Base-by-base conservation (phyloP, 2,113 vertebrate genomes). In the Petromus typicus region DNA sequence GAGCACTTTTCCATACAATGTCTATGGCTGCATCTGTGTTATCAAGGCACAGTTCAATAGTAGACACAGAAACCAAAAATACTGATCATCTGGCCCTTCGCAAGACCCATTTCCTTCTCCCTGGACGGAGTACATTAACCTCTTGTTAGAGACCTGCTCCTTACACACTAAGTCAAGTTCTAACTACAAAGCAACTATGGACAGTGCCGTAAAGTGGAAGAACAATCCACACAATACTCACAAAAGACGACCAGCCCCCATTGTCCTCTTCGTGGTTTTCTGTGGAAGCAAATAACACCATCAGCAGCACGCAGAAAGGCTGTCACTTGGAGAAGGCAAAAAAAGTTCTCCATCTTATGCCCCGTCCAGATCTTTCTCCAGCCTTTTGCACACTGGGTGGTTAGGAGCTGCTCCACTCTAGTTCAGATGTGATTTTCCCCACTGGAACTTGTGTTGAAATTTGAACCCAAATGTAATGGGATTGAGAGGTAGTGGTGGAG, bases 211-310 rank as follows among this genome's bases (percentile, higher is more conserved):
- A 13, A 34, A 30, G 1, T 81, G 64, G 34, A 5, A 7, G 37
- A 43, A 27, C 45, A 32, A 48, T 54, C 80, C n/a, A 2, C 8
- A 1, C 59, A 11, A 89, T 98, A 99, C 99, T 99, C 98, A 99
- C 99, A 98, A 99, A 99, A 0, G 99, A 99, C 0, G 96, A 99
- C 99, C 99, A 99, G 76, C 98, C 99, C 14, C 98, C 98, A 0
- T 96, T 97, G 0, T 99, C 99, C 3, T 98, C 94, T 16, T 97
- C 95, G 0, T 93, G 90, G 1, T 95, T 98, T 23, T 98, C 98
- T 99, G 97, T 0, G 57, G 85, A 59, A 86, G 87, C 94, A 98
- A 92, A 56, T 11, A 86, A 25, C 75, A 86, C 0, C 13, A 32
- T 25, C 6, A 7, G 95, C n/a, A 94, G 86, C 5, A 79, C 59